Evolutionary conservation across 2,797 vertebrate genomes (phyloP), one percentile per base, ranked within the genome.

Genomic region (Phrynocephalus vlangalii): DNA sequence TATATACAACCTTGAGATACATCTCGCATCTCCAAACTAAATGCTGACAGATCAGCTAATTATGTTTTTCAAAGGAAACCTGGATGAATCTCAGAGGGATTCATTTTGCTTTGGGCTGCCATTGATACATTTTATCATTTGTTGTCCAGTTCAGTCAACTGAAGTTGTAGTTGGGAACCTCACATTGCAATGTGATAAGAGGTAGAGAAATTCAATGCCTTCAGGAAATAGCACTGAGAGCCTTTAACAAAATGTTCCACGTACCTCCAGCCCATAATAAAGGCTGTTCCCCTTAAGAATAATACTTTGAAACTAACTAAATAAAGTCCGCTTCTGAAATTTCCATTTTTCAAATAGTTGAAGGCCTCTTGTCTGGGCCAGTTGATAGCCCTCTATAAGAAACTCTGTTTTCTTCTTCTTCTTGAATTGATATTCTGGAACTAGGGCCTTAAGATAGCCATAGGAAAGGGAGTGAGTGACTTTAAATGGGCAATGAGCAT

Each of bases 41-140:
- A 66, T 77, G 24, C 15, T 30, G 76, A 82, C 56, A 87, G 77
- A 50, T 50, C 48, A 33, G 60, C 48, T 76, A 26, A 82, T 48
- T 76, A 38, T 68, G 44, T 87, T 68, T 63, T 3, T 5, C 4
- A 28, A 20, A 66, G 33, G 56, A 82, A 76, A 44, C 67, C 38
- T 87, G 68, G 71, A 50, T 48, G 82, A 87, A 82, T 76, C 38
- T 11, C 28, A 28, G 78, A 56, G 50, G 85, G 72, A 76, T 79
- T 33, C 2, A 38, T 73, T 81, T 66, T 81, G 33, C 44, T 68
- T 18, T 3, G 56, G 38, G 63, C 22, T 56, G 3, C 48, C 80
- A 70, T 63, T 56, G 63, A 77, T 87, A 66, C 48, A 38, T 87
- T 87, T 87, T 87, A 87, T 77, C 44, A 68, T 82, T 83, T 68